Base-by-base conservation (phyloP, 2,113 vertebrate genomes). In the Vimba vimba region DNA sequence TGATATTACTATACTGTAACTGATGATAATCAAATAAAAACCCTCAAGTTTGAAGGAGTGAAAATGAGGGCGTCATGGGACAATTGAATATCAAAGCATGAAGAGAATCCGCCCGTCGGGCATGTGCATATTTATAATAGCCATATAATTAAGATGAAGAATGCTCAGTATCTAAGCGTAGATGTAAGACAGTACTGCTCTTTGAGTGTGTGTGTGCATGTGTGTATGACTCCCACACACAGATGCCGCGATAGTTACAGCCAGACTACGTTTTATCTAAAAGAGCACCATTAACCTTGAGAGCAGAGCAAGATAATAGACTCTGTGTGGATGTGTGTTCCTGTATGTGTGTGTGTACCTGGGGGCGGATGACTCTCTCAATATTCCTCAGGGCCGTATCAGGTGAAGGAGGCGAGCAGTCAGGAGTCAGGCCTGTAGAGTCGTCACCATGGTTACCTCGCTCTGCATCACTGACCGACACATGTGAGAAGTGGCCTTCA, bases 371-470 rank as follows among this genome's bases (percentile, higher is more conserved):
- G 90, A 99, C 98, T 97, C 97, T 98, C 91, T 98, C 97, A 57
- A 98, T 99, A 92, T 97, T 98, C 95, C 98, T 98, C 92, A 99
- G 95, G 91, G 98, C 98, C 30, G 98, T 99, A 93, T 98, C 97
- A 23, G 98, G 98, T 85, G 97, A 99, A 86, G 98, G 98, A 93
- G 98, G 98, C 74, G 97, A 99, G 90, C 98, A 99, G 94, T 99
- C 98, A 94, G 98, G 98, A 94, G 98, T 98, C 91, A 97, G 97
- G 86, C 97, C 97, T 89, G 97, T 97, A 30, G 96, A 96, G 92
- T 95, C 95, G 96, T 98, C 96, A 93, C 96, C 96, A 96, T 97
- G 96, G 96, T 96, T 97, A 98, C 96, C 83, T 78, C 92, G 95
- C 95, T 96, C 96, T 92, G 96, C 96, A 93, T 97, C 93, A 3